Evolutionary conservation across 2,797 vertebrate genomes (phyloP), one percentile per base, ranked within the genome.

Genomic region (Cetoscarus ocellatus): DNA sequence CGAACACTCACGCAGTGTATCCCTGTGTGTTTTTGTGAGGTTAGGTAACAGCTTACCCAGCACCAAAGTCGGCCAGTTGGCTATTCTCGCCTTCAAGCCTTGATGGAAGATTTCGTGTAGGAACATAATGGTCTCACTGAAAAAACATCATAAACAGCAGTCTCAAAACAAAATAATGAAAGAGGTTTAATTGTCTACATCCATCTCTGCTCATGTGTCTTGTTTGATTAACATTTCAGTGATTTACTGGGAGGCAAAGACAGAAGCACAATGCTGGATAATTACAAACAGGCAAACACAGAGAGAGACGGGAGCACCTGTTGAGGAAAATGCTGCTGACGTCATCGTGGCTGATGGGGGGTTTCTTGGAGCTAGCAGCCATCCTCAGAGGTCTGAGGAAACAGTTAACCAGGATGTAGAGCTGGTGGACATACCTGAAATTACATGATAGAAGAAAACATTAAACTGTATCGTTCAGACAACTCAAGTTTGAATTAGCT

Each of bases 91-190:
- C 92, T 99, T 99, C 77, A 99, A 90, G 85, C 98, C 98, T 92
- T 99, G 98, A 88, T 99, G 97, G 93, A 99, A 99, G 94, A 99
- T 99, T 94, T 99, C 97, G 86, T 99, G 98, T 56, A 99, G 95
- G 90, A 99, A 99, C 98, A 99, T 99, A 81, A 99, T 99, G 75
- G 98, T 99, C 94, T 99, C 98, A 87, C 98, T 99, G 89, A 71
- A 69, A 56, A 83, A 12, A 80, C 35, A 85, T 54, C 57, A 59
- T 60, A 72, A 52, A 84, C 8, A 74, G 12, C 27, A 83, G 55
- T 58, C 57, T 67, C 56, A 64, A 66, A 50, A 73, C 36, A 73
- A 19, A 44, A 69, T 3, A 1, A 72, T 19, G 65, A 12, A 50
- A 40, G 10, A 42, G 12, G 14, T 53, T 60, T 8, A 11, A 48